Conservation (phyloP, 2,113 vertebrate genomes). For the Anguilla japonica region DNA sequence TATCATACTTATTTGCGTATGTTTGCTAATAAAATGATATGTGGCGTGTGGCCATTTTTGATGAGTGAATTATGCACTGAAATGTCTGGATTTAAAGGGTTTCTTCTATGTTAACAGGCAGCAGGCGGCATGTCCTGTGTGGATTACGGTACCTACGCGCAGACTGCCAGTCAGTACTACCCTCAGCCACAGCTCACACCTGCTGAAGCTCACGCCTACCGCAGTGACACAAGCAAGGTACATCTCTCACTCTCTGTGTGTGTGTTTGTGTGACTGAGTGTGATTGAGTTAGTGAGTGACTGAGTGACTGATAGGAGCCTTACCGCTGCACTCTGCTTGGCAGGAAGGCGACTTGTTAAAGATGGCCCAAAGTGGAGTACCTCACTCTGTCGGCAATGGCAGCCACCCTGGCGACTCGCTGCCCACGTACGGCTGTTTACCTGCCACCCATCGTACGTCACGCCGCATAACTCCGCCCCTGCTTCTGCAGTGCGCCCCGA, state of each 20-base stretch:
- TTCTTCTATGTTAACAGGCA: constrained; percentile 56
- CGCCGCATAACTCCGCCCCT: constrained; percentile 55
- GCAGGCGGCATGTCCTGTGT: constrained; percentile 59
- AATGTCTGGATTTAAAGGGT: constrained; percentile 2
- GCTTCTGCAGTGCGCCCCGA: constrained; percentile 49
- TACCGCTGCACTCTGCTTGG: neutral
- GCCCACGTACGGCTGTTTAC: constrained; percentile 68
- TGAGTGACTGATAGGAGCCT: neutral
- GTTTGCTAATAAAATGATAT: too few relatives aligned
- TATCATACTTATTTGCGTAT: too few relatives aligned
- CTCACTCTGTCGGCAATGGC: constrained; percentile 63
- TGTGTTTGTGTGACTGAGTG: neutral
- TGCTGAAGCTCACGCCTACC: constrained; percentile 64
- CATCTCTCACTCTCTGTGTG: neutral
- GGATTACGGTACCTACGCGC: constrained; percentile 74
- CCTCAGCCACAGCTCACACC: constrained; percentile 65
- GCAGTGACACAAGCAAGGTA: constrained; percentile 70
- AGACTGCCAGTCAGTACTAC: constrained; percentile 72
- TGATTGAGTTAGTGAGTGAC: neutral
- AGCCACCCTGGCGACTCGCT: constrained; percentile 57
- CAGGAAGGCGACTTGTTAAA: constrained; percentile 67
- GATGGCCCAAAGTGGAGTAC: constrained; percentile 57
- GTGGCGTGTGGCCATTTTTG: too few relatives aligned
- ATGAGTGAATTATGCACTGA: neutral
- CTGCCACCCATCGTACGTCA: constrained; percentile 69